Percentiles rank a stretch among this genome's conserved stretches.
phyloP scores from a whole-genome alignment of 2,888 invertebrate species.

The Nipponacmea schrenckii region DNA sequence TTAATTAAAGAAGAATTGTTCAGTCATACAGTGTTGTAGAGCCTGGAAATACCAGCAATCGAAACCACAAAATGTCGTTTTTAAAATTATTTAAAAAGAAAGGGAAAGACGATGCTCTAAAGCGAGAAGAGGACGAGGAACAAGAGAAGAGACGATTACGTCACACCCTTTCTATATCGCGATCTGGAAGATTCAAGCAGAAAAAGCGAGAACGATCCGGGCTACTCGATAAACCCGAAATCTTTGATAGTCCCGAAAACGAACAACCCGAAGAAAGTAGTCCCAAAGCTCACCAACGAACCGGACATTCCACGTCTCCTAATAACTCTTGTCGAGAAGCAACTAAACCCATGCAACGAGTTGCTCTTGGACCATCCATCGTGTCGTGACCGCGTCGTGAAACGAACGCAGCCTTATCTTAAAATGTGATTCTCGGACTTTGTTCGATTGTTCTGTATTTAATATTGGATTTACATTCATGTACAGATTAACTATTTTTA shows the following conservation, averaged over 20 bases:
- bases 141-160: conserved; percentile 48
- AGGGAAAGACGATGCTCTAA: conserved; percentile 11
- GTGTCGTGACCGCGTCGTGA: not conserved
- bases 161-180: conserved; percentile 56
- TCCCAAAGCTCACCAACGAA: not conserved
- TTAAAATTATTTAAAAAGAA: conserved; percentile 10
- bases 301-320: not conserved
- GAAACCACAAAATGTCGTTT: not conserved
- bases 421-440: too few relatives aligned
- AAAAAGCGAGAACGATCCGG: conserved; percentile 52
- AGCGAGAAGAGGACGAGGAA: conserved; percentile 40
- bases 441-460: too few relatives aligned
- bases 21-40: too few relatives aligned
- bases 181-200: conserved; percentile 57
- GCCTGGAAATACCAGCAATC: not conserved
- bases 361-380: not conserved
- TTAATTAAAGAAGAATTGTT: too few relatives aligned
- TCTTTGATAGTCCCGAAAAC: conserved; percentile 32
- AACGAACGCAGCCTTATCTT: too few relatives aligned
- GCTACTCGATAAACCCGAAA: conserved; percentile 50
- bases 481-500: too few relatives aligned
- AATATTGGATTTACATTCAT: too few relatives aligned
- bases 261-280: not conserved
- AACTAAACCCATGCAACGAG: conserved; percentile 1
- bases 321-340: conserved; percentile 2